Evolutionary conservation across 2,113 vertebrate genomes (phyloP), one percentile per base, ranked within the genome.

Genomic region (Caranx melampygus): DNA sequence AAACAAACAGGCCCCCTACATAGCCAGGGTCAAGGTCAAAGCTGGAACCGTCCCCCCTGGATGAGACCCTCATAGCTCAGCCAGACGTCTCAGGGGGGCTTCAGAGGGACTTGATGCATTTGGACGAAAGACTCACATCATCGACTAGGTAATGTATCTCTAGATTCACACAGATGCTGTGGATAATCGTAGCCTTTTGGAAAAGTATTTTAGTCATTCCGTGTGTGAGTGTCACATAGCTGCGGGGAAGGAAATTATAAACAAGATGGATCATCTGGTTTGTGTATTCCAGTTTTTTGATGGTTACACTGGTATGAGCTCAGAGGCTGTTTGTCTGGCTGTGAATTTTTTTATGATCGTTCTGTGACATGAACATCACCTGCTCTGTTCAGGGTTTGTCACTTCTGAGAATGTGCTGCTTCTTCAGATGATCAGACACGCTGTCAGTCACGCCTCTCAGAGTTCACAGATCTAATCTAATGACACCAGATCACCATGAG

Each of bases 1-100:
- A 92, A 91, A 87, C 88, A 92, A 92, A 84, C 87, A 92, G 70
- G 85, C 79, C 85, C 86, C 78, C 62, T 11, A 15, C 73, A 81
- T 77, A 76, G 85, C 1, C 1, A 69, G 79, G 88, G 73, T 89
- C 90, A 94, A 91, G 88, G 90, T 91, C 86, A 83, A 82, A 77
- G 55, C 76, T 66, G 83, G 87, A 82, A 64, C 71, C 60, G 6
- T 78, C 83, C 86, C 71, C 71, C 74, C 63, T 54, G 64, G 54
- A 87, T 34, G 2, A 73, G 82, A 84, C 73, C 80, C 84, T 82
- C 68, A 86, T 44, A 83, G 75, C 87, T 69, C 62, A 58, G 79
- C 42, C 45, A 59, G 66, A 55, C 3, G 2, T 71, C 83, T 60
- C 77, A 52, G 44, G n/a, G n/a, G 69, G 75, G 44, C 70, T 79